Percentiles rank a stretch among this genome's conserved stretches.
phyloP scores from a whole-genome alignment of 2,888 invertebrate species.

The Busseola fusca region DNA sequence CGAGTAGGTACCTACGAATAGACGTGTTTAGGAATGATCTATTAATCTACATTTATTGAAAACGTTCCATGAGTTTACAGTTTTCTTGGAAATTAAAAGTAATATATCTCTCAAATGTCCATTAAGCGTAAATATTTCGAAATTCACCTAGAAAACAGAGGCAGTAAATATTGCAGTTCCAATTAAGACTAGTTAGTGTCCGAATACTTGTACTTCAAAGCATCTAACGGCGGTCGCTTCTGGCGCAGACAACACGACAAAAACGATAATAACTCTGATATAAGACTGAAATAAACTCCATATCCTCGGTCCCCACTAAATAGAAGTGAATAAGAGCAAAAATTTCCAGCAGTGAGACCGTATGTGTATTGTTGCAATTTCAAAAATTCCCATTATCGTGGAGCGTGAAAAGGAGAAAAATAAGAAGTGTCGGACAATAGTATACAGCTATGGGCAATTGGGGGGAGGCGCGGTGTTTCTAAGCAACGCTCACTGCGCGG shows the following conservation, averaged over 20 bases:
- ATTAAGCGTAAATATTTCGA: slow-evolving; percentile 36
- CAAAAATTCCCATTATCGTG: slow-evolving; percentile 87
- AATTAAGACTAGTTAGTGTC: slow-evolving; percentile 55
- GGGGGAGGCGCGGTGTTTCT: slow-evolving; percentile 64
- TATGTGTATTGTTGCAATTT: slow-evolving; percentile 88
- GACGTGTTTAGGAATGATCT: slow-evolving; percentile 26
- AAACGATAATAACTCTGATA: slow-evolving; percentile 54
- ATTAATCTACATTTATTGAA: slow-evolving; percentile 30
- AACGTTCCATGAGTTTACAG: slow-evolving; percentile 1
- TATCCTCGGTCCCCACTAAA: slow-evolving; percentile 49
- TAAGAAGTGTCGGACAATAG: slow-evolving; percentile 84
- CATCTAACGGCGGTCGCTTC: slow-evolving; percentile 20
- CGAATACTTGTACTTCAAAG: slow-evolving; percentile 55
- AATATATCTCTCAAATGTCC: slow-evolving; percentile 24
- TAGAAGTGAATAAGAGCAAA: slow-evolving; percentile 58
- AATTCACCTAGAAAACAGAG: slow-evolving; percentile 44
- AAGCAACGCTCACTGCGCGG: slow-evolving; percentile 65
- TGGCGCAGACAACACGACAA: slow-evolving; percentile 44
- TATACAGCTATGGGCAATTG: slow-evolving; percentile 56
- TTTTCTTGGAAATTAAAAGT: slow-evolving; percentile 30
- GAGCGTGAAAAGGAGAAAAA: slow-evolving; percentile 83
- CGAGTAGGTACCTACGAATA: slow-evolving; percentile 16
- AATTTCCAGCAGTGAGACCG: slow-evolving; percentile 71
- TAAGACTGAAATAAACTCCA: slow-evolving; percentile 57
- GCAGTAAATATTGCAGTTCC: slow-evolving; percentile 46